A percentile compares a stretch with the other conserved stretches of the same genome.
phyloP scores from a whole-genome alignment of 2,888 invertebrate species.

The Ptychoptera albimana region DNA sequence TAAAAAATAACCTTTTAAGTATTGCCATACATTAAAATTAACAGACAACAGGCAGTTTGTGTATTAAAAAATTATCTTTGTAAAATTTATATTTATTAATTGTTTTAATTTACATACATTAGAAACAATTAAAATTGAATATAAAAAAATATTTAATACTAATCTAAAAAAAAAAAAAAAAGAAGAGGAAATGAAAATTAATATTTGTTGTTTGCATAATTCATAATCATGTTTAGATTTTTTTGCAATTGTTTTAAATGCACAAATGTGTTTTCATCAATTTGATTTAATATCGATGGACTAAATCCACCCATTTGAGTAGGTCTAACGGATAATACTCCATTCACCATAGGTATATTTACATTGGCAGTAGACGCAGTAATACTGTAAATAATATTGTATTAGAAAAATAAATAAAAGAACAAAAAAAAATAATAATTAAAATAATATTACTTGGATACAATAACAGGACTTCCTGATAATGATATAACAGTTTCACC shows the following conservation, averaged over 20 bases:
- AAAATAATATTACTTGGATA: conserved; percentile 21
- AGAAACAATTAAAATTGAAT: too few species aligned
- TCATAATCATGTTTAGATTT: conserved; percentile 25
- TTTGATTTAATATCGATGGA: conserved; percentile 19
- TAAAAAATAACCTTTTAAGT: too few species aligned
- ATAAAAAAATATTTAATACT: too few species aligned
- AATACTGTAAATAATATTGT: background rate
- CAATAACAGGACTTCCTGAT: conserved; percentile 27
- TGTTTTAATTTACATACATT: too few species aligned
- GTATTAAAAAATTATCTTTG: too few species aligned
- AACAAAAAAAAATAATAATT: background rate
- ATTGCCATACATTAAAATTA: too few species aligned
- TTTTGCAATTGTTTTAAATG: conserved; percentile 26
- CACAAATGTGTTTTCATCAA: conserved; percentile 22
- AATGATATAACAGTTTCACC: conserved; percentile 28
- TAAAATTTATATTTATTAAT: too few species aligned
- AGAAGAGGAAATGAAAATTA: too few species aligned
- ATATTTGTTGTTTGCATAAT: conserved; percentile 11
- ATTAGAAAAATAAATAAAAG: conserved; percentile 1
- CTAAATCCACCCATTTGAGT: conserved; percentile 21
- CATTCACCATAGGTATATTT: conserved; percentile 28
- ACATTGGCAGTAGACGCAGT: conserved; percentile 25
- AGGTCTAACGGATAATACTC: conserved; percentile 26
- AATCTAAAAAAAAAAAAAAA: too few species aligned
- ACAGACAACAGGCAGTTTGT: too few species aligned